Percentiles rank a stretch among this genome's conserved stretches.
Conservation (phyloP, 2,797 vertebrate species). For the Typhlichthys eigenmanni region DNA sequence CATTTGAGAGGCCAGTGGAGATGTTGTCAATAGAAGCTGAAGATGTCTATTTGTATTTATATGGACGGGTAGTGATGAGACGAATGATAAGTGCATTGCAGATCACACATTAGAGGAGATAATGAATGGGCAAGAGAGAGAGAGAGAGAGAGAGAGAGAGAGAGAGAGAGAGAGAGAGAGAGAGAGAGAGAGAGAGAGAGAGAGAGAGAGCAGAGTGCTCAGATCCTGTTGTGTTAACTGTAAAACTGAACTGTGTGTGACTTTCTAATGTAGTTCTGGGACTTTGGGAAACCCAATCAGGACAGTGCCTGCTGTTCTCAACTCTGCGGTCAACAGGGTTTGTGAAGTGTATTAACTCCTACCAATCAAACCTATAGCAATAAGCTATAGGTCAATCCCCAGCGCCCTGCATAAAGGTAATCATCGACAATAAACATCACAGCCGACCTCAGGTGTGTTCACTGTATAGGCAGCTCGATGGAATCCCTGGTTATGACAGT, state of each 20-base stretch:
- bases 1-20: no score
- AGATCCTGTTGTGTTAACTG: conserved; percentile 1
- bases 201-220: no score
- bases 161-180: neutral
- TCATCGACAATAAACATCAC: conserved; percentile 9
- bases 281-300: conserved; percentile 17
- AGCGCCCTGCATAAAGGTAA: conserved; percentile 25
- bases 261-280: conserved; percentile 19
- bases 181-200: neutral
- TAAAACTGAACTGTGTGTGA: conserved; percentile 14
- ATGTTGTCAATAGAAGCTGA: no score
- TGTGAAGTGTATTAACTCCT: conserved; percentile 4
- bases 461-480: neutral
- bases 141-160: neutral
- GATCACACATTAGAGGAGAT: conserved; percentile 14
- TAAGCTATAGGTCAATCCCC: conserved; percentile 21
- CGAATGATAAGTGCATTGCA: conserved; percentile 3
- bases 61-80: no score
- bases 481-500: conserved; percentile 6
- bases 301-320: conserved; percentile 8
- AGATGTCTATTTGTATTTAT: no score
- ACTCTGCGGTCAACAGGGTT: neutral
- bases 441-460: conserved; percentile 11
- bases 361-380: conserved; percentile 4
- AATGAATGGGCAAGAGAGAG: neutral